Conservation (phyloP, 2,797 vertebrate species). For the Coluber constrictor region DNA sequence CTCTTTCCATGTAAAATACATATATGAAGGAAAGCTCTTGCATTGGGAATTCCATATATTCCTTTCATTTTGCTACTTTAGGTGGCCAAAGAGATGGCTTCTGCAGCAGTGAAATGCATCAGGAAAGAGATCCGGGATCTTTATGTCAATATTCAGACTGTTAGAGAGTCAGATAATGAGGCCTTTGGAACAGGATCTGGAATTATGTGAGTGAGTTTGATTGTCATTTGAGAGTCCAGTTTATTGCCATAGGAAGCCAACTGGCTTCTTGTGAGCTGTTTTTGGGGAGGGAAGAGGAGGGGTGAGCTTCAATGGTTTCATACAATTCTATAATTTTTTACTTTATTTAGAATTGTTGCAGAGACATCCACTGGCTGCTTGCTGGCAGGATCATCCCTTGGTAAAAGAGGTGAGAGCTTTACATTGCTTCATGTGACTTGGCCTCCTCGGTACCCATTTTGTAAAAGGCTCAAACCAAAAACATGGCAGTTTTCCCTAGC, state of each 20-base stretch:
- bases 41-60: not conserved
- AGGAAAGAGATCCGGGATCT: constrained; percentile 91
- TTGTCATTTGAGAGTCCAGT: not conserved
- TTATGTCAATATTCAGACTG: constrained; percentile 86
- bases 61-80: constrained; percentile 58
- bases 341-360: constrained; percentile 80
- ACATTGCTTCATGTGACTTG: not conserved
- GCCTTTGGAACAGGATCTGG: constrained; percentile 89
- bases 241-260: not conserved
- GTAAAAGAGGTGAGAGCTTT: constrained; percentile 86
- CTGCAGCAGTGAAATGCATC: constrained; percentile 88
- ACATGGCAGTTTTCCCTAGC: not conserved
- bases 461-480: not conserved
- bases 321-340: constrained; percentile 1
- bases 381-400: constrained; percentile 91
- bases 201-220: constrained; percentile 83
- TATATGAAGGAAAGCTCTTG: not conserved
- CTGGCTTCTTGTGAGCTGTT: not conserved
- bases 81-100: constrained; percentile 94
- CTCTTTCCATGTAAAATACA: not conserved
- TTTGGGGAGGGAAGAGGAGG: not conserved
- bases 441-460: not conserved
- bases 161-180: constrained; percentile 85
- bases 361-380: constrained; percentile 95
- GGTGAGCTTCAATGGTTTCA: not conserved